A percentile compares a stretch with the other conserved stretches of the same genome.
Evolutionary conservation across 2,113 vertebrate species (phyloP).

Genomic region (Tragelaphus scriptus): DNA sequence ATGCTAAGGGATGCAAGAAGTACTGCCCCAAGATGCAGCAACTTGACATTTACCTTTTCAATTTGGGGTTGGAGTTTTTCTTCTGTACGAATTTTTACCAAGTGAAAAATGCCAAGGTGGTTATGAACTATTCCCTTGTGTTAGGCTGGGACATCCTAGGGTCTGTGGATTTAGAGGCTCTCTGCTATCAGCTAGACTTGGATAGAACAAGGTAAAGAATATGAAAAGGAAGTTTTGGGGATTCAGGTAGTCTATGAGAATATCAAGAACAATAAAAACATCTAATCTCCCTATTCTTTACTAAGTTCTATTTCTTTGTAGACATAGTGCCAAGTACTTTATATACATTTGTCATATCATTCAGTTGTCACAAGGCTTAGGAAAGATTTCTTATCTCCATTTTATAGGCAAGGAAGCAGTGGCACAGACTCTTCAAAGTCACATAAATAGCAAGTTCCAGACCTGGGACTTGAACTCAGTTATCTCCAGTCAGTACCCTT

Average conservation of each 20-base stretch:
- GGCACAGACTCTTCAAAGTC: background rate
- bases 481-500: background rate
- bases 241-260: background rate
- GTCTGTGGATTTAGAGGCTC: background rate
- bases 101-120: background rate
- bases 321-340: background rate
- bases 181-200: background rate
- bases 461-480: background rate
- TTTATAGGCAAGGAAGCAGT: background rate
- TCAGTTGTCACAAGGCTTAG: background rate
- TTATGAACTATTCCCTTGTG: background rate
- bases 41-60: background rate
- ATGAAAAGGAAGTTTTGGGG: background rate
- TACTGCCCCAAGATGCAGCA: background rate
- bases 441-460: background rate
- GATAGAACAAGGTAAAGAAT: background rate
- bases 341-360: background rate
- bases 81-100: background rate
- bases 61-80: background rate
- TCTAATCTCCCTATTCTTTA: background rate
- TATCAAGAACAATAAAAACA: background rate
- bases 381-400: background rate
- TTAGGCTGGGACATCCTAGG: background rate
- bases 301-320: background rate
- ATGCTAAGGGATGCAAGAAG: background rate